A percentile compares a stretch with the other conserved stretches of the same genome.
These are phyloP conservation scores for Danio albolineatus DNA, from an alignment of 2,797 vertebrate species.

Conservation along the genomic window DNA sequence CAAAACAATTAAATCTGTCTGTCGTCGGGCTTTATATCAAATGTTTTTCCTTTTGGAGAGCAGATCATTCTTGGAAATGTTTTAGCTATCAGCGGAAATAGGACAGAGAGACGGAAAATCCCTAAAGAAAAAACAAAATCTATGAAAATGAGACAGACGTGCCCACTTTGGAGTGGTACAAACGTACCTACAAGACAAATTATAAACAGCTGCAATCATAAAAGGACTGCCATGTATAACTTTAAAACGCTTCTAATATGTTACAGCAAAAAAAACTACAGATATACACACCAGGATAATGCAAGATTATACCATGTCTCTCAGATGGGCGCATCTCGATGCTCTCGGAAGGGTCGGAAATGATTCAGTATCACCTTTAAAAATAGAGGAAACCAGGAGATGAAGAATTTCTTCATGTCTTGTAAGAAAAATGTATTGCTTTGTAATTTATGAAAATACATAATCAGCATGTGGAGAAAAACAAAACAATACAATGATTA, in stretches of 20 bases:
- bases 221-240: slow-evolving; percentile 77
- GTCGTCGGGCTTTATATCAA: slow-evolving; percentile 2
- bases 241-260: slow-evolving; percentile 80
- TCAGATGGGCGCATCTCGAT: not conserved
- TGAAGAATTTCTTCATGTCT: slow-evolving; percentile 62
- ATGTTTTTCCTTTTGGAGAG: slow-evolving; percentile 3
- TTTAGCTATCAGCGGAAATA: slow-evolving; percentile 43
- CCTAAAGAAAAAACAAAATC: slow-evolving; percentile 8
- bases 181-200: slow-evolving; percentile 67
- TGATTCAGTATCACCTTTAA: slow-evolving; percentile 17
- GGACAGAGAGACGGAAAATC: slow-evolving; percentile 27
- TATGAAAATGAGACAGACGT: slow-evolving; percentile 43
- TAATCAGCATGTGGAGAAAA: slow-evolving; percentile 49
- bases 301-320: slow-evolving; percentile 58
- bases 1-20: not conserved
- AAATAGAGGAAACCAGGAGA: slow-evolving; percentile 26
- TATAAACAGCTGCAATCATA: slow-evolving; percentile 80
- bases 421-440: slow-evolving; percentile 69
- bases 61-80: slow-evolving; percentile 49
- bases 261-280: slow-evolving; percentile 81
- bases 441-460: slow-evolving; percentile 72
- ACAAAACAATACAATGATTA: slow-evolving; percentile 55
- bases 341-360: slow-evolving; percentile 17
- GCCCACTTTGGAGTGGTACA: slow-evolving; percentile 59
- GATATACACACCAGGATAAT: slow-evolving; percentile 79